Evolutionary conservation across 2,888 invertebrate species (phyloP).

Genomic region (Macrophya alboannulata): DNA sequence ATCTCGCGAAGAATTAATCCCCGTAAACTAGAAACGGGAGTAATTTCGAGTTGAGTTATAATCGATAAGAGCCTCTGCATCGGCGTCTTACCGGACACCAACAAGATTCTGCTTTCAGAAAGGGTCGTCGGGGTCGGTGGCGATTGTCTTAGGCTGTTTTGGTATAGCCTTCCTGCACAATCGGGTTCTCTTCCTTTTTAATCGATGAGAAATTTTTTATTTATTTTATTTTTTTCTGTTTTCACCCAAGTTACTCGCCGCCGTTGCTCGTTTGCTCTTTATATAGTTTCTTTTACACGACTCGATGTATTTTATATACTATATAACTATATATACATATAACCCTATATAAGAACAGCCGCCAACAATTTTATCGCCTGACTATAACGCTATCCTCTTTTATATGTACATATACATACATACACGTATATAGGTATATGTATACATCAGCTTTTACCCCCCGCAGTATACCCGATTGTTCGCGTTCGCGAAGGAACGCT

Average conservation of each 20-base stretch:
- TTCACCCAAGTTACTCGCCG: conserved; percentile 55
- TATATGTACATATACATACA: neutral
- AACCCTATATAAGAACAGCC: neutral
- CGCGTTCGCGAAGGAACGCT: neutral
- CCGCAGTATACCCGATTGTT: neutral
- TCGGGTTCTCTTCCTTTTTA: conserved; percentile 62
- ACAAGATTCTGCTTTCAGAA: conserved; percentile 77
- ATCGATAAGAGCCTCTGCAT: neutral
- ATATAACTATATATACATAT: neutral
- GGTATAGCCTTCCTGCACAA: neutral
- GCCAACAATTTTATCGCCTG: conserved; percentile 52
- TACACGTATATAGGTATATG: neutral
- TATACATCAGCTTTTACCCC: conserved; percentile 5
- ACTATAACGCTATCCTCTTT: conserved; percentile 29
- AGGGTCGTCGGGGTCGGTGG: conserved; percentile 74
- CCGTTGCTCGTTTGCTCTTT: neutral
- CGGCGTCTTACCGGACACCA: conserved; percentile 65
- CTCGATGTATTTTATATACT: neutral
- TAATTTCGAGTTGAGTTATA: neutral
- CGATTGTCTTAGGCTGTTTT: conserved; percentile 55
- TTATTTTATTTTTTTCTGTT: conserved; percentile 43
- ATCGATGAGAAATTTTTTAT: conserved; percentile 62
- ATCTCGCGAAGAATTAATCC: neutral
- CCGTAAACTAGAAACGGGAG: neutral
- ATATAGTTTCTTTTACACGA: neutral